These are phyloP conservation scores for Phyllopteryx taeniolatus DNA, from an alignment of 2,113 vertebrate genomes.

Conservation along the genomic window DNA sequence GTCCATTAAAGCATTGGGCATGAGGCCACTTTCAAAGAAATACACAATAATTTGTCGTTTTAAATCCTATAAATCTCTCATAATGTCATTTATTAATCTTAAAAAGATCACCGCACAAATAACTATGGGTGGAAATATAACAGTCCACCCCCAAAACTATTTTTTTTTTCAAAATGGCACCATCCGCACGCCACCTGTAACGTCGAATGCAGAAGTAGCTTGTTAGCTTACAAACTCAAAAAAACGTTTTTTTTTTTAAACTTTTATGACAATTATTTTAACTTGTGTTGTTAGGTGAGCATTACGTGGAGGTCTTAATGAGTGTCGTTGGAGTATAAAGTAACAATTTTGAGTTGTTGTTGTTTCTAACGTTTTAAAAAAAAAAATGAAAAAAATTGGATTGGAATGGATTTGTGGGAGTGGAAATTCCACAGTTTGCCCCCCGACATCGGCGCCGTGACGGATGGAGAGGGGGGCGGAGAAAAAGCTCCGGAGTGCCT, in stretches of 20 bases:
- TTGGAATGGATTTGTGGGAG: slow-evolving; percentile 46
- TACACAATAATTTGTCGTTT: no score
- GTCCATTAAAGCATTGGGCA: no score
- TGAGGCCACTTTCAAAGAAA: no score
- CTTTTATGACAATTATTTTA: background rate
- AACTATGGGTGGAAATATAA: background rate
- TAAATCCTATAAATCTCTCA: no score
- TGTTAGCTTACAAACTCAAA: background rate
- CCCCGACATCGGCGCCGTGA: slow-evolving; percentile 36
- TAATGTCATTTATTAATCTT: no score
- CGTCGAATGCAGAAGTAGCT: background rate
- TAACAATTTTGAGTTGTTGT: background rate
- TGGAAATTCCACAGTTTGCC: slow-evolving; percentile 48
- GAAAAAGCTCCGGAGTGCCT: slow-evolving; percentile 9
- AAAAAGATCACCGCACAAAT: no score
- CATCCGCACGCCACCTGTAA: background rate
- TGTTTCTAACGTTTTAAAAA: background rate
- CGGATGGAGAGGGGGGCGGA: slow-evolving; percentile 29
- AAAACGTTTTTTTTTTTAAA: background rate
- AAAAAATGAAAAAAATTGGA: background rate
- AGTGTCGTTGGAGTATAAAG: background rate
- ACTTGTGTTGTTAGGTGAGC: background rate
- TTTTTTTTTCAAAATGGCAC: background rate
- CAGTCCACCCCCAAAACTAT: background rate
- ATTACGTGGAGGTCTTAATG: background rate